Evolutionary conservation across 23 tunicate species (phyloP).

Genomic region (Diplosoma virens): DNA sequence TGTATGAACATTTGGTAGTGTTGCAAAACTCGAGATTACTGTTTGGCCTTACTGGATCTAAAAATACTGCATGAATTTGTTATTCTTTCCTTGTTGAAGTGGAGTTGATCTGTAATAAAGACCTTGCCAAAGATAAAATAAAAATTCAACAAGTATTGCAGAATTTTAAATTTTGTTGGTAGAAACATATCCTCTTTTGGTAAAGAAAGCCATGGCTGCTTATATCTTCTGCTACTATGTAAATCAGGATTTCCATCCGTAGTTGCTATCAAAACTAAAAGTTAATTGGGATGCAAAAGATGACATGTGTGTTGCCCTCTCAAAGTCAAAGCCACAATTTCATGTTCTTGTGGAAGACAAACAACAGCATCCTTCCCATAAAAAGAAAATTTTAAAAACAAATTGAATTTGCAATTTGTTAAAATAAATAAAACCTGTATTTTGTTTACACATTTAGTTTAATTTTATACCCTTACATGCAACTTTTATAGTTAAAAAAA

Average conservation of each 20-base stretch:
- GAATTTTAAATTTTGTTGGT: not conserved
- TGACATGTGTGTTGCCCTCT: not conserved
- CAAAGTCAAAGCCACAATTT: not conserved
- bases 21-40: not conserved
- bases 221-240: not conserved
- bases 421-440: not conserved
- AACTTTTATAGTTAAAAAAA: not conserved
- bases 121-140: not conserved
- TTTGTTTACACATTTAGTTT: not conserved
- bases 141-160: not conserved
- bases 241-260: not conserved
- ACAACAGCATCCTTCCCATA: not conserved
- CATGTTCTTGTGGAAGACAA: not conserved
- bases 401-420: not conserved
- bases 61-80: not conserved
- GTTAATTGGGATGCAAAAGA: not conserved
- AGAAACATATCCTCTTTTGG: not conserved
- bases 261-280: not conserved
- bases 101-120: not conserved
- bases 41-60: not conserved
- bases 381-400: not conserved
- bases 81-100: slow-evolving; percentile 11
- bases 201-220: not conserved
- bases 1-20: not conserved
- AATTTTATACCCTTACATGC: not conserved